Percentiles rank a stretch among this genome's conserved stretches.
phyloP scores from a whole-genome alignment of 2,888 invertebrate genomes.

The Tipula confusa region DNA sequence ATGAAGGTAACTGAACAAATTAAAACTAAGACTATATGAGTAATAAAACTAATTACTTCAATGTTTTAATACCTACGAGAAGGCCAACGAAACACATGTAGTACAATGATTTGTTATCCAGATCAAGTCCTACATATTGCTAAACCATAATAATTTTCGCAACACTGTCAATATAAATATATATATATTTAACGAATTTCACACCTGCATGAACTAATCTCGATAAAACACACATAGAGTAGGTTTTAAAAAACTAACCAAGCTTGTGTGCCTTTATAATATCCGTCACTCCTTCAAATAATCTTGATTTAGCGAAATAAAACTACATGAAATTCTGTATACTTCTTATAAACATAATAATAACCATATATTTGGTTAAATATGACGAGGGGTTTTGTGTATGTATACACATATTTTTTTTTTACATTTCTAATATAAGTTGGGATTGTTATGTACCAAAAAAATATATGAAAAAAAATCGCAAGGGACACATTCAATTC shows the following conservation, averaged over 20 bases:
- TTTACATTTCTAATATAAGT: neutral
- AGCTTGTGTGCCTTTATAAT: neutral
- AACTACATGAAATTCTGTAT: neutral
- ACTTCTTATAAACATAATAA: neutral
- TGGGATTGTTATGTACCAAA: neutral
- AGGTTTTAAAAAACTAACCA: neutral
- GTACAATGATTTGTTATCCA: no score
- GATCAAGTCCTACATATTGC: no score
- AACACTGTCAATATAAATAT: no score
- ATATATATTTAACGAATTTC: neutral
- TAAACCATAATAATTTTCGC: no score
- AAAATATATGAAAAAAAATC: neutral
- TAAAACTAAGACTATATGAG: no score
- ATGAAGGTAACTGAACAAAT: no score
- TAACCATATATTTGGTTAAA: neutral
- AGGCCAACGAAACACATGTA: no score
- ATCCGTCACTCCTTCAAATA: neutral
- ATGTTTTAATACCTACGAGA: no score
- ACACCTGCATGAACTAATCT: neutral
- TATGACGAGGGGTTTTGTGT: neutral
- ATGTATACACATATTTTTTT: neutral
- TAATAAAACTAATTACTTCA: no score
- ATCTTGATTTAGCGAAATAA: neutral
- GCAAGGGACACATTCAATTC: conserved; percentile 20
- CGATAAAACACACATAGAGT: neutral